Evolutionary conservation across 2,113 vertebrate genomes (phyloP).

Genomic region (Colius striatus): DNA sequence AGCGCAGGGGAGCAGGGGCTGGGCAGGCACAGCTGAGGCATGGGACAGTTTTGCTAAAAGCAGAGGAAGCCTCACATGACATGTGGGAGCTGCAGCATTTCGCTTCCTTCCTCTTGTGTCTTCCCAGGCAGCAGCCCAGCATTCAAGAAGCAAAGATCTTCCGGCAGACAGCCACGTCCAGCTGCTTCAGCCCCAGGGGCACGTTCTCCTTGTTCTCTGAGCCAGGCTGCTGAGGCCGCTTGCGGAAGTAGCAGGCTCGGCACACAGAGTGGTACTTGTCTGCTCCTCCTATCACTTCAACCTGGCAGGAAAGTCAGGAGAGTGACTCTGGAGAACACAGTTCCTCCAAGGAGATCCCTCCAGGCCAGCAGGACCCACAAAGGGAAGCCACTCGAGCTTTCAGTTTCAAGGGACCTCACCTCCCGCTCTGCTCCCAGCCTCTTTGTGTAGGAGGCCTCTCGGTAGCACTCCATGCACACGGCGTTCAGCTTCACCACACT

Average conservation of each 20-base stretch:
- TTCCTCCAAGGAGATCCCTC: not conserved
- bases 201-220: constrained; percentile 83
- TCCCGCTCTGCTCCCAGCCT: constrained; percentile 90
- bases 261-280: constrained; percentile 96
- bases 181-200: constrained; percentile 30
- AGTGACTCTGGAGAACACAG: not conserved
- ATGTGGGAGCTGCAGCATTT: not conserved
- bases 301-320: constrained; percentile 64
- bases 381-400: not conserved
- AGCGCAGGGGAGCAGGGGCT: not conserved
- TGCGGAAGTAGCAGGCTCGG: constrained; percentile 85
- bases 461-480: constrained; percentile 95
- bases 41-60: not conserved
- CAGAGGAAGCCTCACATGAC: not conserved
- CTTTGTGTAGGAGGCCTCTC: constrained; percentile 94
- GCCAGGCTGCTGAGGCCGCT: not conserved
- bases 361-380: not conserved
- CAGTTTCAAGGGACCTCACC: constrained; percentile 70
- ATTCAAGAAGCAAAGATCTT: constrained; percentile 81
- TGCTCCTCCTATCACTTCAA: constrained; percentile 94
- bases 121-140: not conserved
- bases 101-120: not conserved
- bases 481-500: constrained; percentile 96
- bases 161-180: constrained; percentile 35
- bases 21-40: not conserved